phyloP scores from a whole-genome alignment of 2,113 vertebrate genomes.

The Lophochroa leadbeateri region DNA sequence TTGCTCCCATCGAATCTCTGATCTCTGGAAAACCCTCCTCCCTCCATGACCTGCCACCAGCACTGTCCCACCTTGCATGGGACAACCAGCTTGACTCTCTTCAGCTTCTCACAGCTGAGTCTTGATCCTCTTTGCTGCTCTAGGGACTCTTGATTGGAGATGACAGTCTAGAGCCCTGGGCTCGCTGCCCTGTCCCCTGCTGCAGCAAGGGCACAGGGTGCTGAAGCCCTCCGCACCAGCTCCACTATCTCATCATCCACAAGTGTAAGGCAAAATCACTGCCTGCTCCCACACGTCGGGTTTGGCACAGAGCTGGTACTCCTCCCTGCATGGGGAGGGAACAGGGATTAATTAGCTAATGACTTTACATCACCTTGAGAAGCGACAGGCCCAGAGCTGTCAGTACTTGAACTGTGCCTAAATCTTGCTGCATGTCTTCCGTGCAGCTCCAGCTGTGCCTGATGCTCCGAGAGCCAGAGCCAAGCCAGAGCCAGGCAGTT shows the following conservation, averaged over 20 bases:
- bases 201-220: fast-evolving
- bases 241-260: not conserved
- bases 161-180: not conserved
- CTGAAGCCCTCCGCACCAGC: not conserved
- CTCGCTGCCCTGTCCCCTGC: not conserved
- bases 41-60: not conserved
- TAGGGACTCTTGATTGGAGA: too few relatives aligned
- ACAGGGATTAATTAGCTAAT: not conserved
- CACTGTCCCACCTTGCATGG: not conserved
- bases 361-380: not conserved
- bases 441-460: not conserved
- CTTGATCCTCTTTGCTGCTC: not conserved
- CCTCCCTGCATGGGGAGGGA: not conserved
- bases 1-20: fast-evolving
- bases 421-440: not conserved
- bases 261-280: not conserved
- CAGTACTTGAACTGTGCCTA: not conserved
- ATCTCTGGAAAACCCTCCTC: not conserved
- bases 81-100: not conserved
- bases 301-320: not conserved
- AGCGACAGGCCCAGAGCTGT: not conserved
- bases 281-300: not conserved
- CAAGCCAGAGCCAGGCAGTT: not conserved
- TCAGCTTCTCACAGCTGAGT: not conserved
- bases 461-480: not conserved